These are phyloP conservation scores for Simalia tracyae DNA, from an alignment of 2,797 vertebrate genomes.

Conservation along the genomic window DNA sequence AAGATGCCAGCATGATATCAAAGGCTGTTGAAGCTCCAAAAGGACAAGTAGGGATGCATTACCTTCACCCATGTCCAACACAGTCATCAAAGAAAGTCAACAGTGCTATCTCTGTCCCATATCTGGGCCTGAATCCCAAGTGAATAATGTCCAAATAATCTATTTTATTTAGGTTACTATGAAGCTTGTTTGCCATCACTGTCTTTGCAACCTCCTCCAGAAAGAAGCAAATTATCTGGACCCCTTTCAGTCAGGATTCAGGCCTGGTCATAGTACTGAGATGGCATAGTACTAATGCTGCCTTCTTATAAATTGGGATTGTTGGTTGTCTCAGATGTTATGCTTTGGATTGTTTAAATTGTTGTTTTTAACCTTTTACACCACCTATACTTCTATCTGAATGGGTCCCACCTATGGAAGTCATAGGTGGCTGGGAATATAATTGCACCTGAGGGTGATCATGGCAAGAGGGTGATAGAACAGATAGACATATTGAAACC, in stretches of 20 bases:
- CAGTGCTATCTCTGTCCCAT: neutral
- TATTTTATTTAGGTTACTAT: no score
- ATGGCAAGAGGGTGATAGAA: no score
- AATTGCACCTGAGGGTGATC: no score
- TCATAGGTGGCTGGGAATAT: no score
- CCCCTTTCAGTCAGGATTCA: neutral
- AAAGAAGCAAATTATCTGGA: neutral
- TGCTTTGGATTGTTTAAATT: neutral
- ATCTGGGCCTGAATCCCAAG: neutral
- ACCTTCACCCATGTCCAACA: neutral
- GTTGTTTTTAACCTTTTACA: neutral
- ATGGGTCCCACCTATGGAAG: no score
- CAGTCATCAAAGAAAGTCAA: neutral
- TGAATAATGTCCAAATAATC: neutral
- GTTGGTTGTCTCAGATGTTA: neutral
- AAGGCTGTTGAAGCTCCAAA: neutral
- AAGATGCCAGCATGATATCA: neutral
- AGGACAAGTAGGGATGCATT: neutral
- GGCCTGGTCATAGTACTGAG: no score
- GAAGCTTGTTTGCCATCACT: no score
- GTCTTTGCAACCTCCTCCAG: no score
- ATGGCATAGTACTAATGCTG: neutral
- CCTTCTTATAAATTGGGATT: neutral
- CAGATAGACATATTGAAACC: no score
- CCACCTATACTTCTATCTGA: no score